A percentile compares a stretch with the other conserved stretches of the same genome.
Conservation (phyloP, 1,140 invertebrate species). For the Epicauta chinensis region DNA sequence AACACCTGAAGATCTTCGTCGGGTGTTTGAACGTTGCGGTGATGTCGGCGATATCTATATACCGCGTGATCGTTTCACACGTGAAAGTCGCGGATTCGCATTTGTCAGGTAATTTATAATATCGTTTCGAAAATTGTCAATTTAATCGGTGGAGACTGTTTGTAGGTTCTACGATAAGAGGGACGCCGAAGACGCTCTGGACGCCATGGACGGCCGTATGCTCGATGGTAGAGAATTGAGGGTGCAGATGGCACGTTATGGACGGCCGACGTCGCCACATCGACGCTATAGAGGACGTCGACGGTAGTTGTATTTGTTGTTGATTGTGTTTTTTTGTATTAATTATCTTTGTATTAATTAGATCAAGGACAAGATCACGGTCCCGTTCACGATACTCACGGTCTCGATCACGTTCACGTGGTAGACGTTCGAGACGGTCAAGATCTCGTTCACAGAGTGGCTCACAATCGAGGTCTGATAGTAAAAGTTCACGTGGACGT, state of each 20-base stretch:
- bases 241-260: conserved; percentile 95
- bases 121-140: background rate
- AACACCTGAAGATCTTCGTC: conserved; percentile 87
- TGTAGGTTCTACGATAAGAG: conserved; percentile 87
- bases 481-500: conserved; percentile 56
- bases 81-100: conserved; percentile 93
- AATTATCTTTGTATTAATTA: too few relatives aligned
- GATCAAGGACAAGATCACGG: conserved; percentile 9
- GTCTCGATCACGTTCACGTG: conserved; percentile 51
- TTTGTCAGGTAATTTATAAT: conserved; percentile 83
- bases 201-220: conserved; percentile 91
- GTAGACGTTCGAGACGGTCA: conserved; percentile 43
- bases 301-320: conserved; percentile 31
- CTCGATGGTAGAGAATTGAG: conserved; percentile 94
- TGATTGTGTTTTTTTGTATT: background rate
- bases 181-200: conserved; percentile 91
- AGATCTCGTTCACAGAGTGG: conserved; percentile 49
- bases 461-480: conserved; percentile 54
- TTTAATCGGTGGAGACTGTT: too few relatives aligned
- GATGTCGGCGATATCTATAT: conserved; percentile 98
- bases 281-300: conserved; percentile 45
- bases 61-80: conserved; percentile 87
- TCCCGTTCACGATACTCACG: conserved; percentile 42
- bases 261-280: conserved; percentile 79
- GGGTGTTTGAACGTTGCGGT: conserved; percentile 94